These are phyloP conservation scores for Fratercula arctica DNA, from an alignment of 2,797 vertebrate species.

Conservation along the genomic window DNA sequence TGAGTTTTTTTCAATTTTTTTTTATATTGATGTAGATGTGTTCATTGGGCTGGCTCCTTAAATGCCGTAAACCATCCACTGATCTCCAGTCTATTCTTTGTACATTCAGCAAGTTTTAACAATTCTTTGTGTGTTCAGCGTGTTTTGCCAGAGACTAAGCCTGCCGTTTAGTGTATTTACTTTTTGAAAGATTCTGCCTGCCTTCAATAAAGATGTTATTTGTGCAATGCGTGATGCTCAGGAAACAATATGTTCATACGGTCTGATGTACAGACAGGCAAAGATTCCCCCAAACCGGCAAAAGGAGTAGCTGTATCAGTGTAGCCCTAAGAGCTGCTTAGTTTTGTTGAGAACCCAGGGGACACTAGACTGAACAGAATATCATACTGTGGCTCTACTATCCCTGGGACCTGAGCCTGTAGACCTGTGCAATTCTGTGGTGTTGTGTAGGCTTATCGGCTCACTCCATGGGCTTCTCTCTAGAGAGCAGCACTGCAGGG, in stretches of 20 bases:
- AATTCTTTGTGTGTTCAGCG: neutral
- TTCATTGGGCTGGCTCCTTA: neutral
- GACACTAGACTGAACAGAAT: neutral
- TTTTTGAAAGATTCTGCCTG: neutral
- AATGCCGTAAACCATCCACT: neutral
- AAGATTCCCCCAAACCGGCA: neutral
- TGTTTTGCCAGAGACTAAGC: neutral
- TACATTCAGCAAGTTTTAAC: neutral
- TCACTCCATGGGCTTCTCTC: neutral
- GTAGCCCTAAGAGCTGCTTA: neutral
- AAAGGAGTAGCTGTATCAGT: neutral
- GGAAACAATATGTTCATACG: neutral
- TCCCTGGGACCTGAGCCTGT: neutral
- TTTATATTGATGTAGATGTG: neutral
- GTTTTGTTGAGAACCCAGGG: neutral
- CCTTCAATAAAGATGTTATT: neutral
- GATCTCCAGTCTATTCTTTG: neutral
- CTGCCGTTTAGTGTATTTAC: neutral
- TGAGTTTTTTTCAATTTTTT: neutral
- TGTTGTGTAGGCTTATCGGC: neutral
- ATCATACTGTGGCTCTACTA: neutral
- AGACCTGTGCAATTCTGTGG: neutral
- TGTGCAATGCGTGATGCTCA: neutral
- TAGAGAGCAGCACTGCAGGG: neutral
- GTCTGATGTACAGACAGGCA: neutral